Percentiles rank a stretch among this genome's conserved stretches.
phyloP scores from a whole-genome alignment of 2,797 vertebrate genomes.

The Odontamblyopus lacepedii region DNA sequence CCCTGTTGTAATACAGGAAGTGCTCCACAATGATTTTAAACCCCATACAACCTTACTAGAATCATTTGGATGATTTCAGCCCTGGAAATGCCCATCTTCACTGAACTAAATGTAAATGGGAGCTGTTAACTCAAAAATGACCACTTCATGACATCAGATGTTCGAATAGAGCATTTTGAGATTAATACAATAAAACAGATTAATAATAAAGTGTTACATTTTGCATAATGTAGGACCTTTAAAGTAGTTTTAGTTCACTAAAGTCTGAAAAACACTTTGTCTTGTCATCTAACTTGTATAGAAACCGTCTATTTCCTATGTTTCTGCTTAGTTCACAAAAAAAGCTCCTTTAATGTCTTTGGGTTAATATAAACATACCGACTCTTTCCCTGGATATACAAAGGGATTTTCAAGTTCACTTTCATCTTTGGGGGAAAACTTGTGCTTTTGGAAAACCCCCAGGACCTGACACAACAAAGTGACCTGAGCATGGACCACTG shows the following conservation, averaged over 20 bases:
- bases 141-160: too few species aligned
- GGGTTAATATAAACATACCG: conserved; percentile 37
- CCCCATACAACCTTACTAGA: too few species aligned
- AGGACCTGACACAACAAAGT: conserved; percentile 50
- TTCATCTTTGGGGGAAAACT: conserved; percentile 51
- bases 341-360: conserved; percentile 15
- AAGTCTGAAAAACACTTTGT: neutral
- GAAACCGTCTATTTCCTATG: neutral
- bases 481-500: conserved; percentile 45
- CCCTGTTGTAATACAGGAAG: too few species aligned
- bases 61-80: too few species aligned
- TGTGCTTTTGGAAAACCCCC: conserved; percentile 53
- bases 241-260: neutral
- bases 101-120: too few species aligned
- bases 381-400: conserved; percentile 43
- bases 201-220: too few species aligned
- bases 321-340: neutral
- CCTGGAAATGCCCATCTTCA: too few species aligned
- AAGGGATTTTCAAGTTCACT: conserved; percentile 63
- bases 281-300: neutral
- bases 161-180: too few species aligned
- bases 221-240: too few species aligned
- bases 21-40: too few species aligned
- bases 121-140: too few species aligned
- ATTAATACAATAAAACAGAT: too few species aligned